These are phyloP conservation scores for Yponomeuta plumbellus DNA, from an alignment of 2,888 invertebrate species.

Conservation along the genomic window DNA sequence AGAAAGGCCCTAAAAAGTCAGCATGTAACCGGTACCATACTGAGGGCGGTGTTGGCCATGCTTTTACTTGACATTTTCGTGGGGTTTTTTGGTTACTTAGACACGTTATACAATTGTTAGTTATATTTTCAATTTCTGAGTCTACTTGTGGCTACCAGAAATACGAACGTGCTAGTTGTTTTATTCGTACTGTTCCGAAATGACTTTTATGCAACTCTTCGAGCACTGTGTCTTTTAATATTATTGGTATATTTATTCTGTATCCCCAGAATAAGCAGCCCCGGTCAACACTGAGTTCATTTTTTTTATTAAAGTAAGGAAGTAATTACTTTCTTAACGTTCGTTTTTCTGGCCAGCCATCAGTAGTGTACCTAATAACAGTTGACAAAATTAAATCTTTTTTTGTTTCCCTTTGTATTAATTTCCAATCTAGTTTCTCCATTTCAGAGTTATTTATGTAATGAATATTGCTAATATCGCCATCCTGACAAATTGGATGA, in stretches of 20 bases:
- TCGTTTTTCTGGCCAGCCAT: not conserved
- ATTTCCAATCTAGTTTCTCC: no score
- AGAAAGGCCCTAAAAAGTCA: conserved; percentile 1
- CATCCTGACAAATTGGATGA: no score
- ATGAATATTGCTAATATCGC: no score
- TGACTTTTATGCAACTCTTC: conserved; percentile 17
- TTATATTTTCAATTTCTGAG: not conserved
- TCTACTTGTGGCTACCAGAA: conserved; percentile 6
- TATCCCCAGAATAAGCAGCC: not conserved
- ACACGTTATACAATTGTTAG: not conserved
- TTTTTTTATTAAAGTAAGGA: not conserved
- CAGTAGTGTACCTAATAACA: not conserved
- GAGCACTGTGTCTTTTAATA: not conserved
- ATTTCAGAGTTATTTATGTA: no score
- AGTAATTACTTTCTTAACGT: not conserved
- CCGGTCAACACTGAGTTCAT: not conserved
- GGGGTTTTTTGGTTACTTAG: not conserved
- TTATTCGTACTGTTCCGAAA: conserved; percentile 20
- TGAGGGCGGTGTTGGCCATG: not conserved
- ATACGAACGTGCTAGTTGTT: conserved; percentile 15
- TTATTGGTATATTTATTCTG: not conserved
- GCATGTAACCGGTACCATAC: conserved; percentile 5
- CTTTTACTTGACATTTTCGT: not conserved
- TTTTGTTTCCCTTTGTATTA: not conserved
- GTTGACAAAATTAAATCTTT: not conserved